A percentile compares a stretch with the other conserved stretches of the same genome.
phyloP scores from a whole-genome alignment of 2,888 invertebrate genomes.

The Drosophila limbata region DNA sequence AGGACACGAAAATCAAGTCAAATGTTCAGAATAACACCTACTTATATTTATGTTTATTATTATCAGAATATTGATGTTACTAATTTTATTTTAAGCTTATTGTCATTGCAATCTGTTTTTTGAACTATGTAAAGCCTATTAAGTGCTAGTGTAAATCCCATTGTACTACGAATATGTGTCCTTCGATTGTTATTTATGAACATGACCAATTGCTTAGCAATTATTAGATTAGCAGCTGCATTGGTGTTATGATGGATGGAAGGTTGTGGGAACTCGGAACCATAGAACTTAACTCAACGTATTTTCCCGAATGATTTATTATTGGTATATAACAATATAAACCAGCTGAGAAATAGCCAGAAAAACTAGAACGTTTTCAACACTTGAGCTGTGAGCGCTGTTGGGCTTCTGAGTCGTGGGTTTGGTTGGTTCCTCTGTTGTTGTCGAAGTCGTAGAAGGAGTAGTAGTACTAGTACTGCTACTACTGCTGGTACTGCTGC shows the following conservation, averaged over 20 bases:
- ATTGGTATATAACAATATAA: slow-evolving; percentile 28
- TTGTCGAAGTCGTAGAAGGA: slow-evolving; percentile 11
- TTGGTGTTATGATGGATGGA: slow-evolving; percentile 20
- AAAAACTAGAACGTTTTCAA: slow-evolving; percentile 27
- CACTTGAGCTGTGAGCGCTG: slow-evolving; percentile 26
- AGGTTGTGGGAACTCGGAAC: slow-evolving; percentile 31
- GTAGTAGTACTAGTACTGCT: slow-evolving; percentile 1
- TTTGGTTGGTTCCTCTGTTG: slow-evolving; percentile 20
- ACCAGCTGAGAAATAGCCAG: slow-evolving; percentile 36
- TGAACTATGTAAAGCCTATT: background rate
- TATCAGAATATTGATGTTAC: background rate
- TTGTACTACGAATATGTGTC: background rate
- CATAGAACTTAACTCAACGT: background rate
- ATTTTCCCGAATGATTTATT: slow-evolving; percentile 44
- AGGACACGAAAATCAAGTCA: background rate
- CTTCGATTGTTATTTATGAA: slow-evolving; percentile 39
- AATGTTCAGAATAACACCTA: background rate
- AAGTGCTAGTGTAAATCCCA: background rate
- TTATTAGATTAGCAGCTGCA: slow-evolving; percentile 47
- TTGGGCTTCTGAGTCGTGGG: slow-evolving; percentile 24
- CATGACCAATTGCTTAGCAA: slow-evolving; percentile 37
- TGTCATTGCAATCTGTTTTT: background rate
- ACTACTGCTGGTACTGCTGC: slow-evolving; percentile 3
- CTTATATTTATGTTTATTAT: background rate
- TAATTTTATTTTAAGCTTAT: background rate